phyloP scores from a whole-genome alignment of 1,140 invertebrate species.

The Elysia chlorotica region DNA sequence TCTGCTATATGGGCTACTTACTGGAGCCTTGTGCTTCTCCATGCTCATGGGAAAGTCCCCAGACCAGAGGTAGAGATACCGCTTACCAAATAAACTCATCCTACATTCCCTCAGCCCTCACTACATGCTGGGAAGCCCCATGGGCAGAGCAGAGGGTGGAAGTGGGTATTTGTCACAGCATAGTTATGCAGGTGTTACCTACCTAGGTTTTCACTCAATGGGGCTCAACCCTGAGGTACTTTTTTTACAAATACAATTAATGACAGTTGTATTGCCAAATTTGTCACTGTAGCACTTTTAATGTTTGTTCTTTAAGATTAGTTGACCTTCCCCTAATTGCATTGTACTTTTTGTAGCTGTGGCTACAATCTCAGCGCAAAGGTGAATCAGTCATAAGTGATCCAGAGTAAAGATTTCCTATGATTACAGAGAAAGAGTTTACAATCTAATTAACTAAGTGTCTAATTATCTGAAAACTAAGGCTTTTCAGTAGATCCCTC shows the following conservation, averaged over 20 bases:
- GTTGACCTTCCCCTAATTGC: too few species aligned
- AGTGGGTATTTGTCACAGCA: conserved; percentile 38
- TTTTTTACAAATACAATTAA: too few species aligned
- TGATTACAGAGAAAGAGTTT: too few species aligned
- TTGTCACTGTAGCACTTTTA: too few species aligned
- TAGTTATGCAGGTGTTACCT: conserved; percentile 41
- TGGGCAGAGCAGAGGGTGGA: conserved; percentile 33
- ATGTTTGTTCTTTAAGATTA: background rate
- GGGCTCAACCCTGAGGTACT: conserved; percentile 35
- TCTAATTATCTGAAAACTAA: too few species aligned
- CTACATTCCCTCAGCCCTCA: conserved; percentile 6
- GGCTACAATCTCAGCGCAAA: too few species aligned
- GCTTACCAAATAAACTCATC: conserved; percentile 5
- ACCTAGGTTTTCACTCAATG: conserved; percentile 34
- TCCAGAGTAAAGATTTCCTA: too few species aligned
- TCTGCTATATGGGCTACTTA: conserved; percentile 33
- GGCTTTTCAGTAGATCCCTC: too few species aligned
- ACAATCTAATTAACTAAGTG: too few species aligned
- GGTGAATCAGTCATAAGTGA: too few species aligned
- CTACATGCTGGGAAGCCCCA: conserved; percentile 29
- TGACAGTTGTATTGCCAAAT: too few species aligned
- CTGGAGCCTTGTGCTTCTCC: conserved; percentile 28
- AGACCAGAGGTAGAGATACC: conserved; percentile 40
- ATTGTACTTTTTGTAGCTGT: background rate
- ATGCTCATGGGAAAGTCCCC: conserved; percentile 44